These are phyloP conservation scores for Lamprologus speciosus DNA, from an alignment of 2,113 vertebrate genomes.

Conservation along the genomic window DNA sequence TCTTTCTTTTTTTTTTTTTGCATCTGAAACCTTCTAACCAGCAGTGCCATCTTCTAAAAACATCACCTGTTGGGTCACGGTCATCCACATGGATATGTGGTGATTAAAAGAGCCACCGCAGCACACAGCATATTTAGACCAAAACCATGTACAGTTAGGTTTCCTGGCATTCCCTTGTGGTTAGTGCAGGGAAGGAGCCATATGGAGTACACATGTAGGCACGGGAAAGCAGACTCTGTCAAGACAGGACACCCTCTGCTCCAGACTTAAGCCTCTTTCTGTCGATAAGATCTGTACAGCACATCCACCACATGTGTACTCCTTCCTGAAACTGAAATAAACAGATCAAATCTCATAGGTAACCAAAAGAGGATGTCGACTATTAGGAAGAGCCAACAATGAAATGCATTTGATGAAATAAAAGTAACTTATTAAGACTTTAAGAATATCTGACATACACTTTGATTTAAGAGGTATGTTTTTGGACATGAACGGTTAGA, in stretches of 20 bases:
- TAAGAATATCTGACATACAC: neutral
- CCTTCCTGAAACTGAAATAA: conserved; percentile 36
- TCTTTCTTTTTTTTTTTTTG: neutral
- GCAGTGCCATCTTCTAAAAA: neutral
- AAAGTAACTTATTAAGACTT: neutral
- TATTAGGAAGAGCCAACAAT: neutral
- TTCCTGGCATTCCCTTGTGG: conserved; percentile 55
- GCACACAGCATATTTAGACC: conserved; percentile 24
- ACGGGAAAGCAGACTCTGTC: conserved; percentile 31
- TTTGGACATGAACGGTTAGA: neutral
- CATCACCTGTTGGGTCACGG: conserved; percentile 51
- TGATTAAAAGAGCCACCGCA: conserved; percentile 36
- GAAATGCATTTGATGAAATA: neutral
- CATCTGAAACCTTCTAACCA: neutral
- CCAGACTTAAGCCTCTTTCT: neutral
- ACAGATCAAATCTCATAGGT: neutral
- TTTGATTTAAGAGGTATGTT: neutral
- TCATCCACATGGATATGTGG: conserved; percentile 5
- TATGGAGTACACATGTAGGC: conserved; percentile 58
- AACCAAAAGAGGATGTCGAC: neutral
- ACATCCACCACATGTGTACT: conserved; percentile 17
- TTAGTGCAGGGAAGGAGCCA: conserved; percentile 50
- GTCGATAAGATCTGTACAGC: conserved; percentile 24
- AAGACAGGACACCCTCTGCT: conserved; percentile 27
- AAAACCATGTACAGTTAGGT: conserved; percentile 38